These are phyloP conservation scores for Agelastica alni DNA, from an alignment of 2,888 invertebrate genomes.

Conservation along the genomic window DNA sequence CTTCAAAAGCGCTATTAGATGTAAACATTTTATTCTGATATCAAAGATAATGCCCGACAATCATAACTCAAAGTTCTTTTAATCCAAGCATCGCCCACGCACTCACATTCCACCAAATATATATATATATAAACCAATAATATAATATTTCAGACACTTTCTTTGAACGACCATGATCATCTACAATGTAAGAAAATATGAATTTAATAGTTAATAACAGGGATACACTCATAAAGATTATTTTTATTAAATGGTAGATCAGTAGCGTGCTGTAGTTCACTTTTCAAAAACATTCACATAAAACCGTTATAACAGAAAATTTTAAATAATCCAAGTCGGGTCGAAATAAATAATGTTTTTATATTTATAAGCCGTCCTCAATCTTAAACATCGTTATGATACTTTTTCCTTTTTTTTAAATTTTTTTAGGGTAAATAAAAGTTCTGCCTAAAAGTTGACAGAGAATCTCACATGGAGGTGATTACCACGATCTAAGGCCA, in stretches of 20 bases:
- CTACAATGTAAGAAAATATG: constrained; percentile 3
- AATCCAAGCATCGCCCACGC: constrained; percentile 15
- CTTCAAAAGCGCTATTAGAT: constrained; percentile 12
- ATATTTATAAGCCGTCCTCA: too few species aligned
- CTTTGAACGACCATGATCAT: constrained; percentile 12
- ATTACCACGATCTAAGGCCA: too few species aligned
- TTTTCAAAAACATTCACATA: too few species aligned
- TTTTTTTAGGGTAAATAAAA: too few species aligned
- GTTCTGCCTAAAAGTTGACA: too few species aligned
- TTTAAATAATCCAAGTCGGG: too few species aligned
- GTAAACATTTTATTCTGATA: constrained; percentile 22
- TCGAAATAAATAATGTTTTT: too few species aligned
- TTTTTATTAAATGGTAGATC: not conserved
- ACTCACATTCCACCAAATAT: constrained; percentile 1
- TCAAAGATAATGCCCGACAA: constrained; percentile 10
- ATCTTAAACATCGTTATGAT: too few species aligned
- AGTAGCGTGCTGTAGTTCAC: not conserved
- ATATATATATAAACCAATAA: constrained; percentile 16
- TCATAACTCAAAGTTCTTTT: constrained; percentile 16
- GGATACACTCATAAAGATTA: not conserved
- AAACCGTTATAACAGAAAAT: too few species aligned
- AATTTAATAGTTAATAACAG: constrained; percentile 3
- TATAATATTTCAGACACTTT: constrained; percentile 15
- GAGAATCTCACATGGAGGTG: too few species aligned
- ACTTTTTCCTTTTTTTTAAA: too few species aligned